These are phyloP conservation scores for Drosophila pandora DNA, from an alignment of 1,140 invertebrate genomes.

Conservation along the genomic window DNA sequence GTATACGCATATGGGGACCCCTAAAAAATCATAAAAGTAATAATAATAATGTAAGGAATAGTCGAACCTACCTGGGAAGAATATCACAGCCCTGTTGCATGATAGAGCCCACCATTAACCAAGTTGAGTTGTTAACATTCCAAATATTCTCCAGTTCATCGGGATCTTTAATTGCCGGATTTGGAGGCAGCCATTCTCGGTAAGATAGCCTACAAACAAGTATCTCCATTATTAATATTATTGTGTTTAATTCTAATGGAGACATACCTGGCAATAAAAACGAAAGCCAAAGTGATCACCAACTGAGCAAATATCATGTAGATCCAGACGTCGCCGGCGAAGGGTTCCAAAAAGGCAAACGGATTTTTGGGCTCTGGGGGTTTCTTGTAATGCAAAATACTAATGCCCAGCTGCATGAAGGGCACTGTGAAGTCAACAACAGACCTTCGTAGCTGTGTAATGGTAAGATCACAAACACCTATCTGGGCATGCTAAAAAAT, in stretches of 20 bases:
- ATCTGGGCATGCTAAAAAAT: constrained; percentile 91
- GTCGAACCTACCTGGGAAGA: constrained; percentile 87
- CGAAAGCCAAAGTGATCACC: constrained; percentile 94
- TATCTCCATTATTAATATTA: too few species aligned
- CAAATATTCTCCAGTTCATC: constrained; percentile 92
- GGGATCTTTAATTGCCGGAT: constrained; percentile 89
- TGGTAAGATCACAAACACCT: constrained; percentile 94
- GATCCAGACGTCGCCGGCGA: constrained; percentile 97
- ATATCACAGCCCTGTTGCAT: constrained; percentile 93
- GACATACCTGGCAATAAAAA: constrained; percentile 93
- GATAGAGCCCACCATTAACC: constrained; percentile 92
- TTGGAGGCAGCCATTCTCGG: constrained; percentile 93
- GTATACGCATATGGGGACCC: constrained; percentile 92
- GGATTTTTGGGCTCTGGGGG: constrained; percentile 94
- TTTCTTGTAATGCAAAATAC: constrained; percentile 94
- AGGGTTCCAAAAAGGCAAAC: constrained; percentile 95
- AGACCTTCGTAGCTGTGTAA: constrained; percentile 91
- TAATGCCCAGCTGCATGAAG: constrained; percentile 95
- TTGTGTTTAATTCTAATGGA: accelerated
- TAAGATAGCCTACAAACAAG: constrained; percentile 88
- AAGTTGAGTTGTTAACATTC: constrained; percentile 90
- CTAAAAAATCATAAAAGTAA: constrained; percentile 80
- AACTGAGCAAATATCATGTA: constrained; percentile 97
- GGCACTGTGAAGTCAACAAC: constrained; percentile 96
- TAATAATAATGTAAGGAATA: background rate